phyloP scores from a whole-genome alignment of 2,113 vertebrate species.

The Alethe castanea region DNA sequence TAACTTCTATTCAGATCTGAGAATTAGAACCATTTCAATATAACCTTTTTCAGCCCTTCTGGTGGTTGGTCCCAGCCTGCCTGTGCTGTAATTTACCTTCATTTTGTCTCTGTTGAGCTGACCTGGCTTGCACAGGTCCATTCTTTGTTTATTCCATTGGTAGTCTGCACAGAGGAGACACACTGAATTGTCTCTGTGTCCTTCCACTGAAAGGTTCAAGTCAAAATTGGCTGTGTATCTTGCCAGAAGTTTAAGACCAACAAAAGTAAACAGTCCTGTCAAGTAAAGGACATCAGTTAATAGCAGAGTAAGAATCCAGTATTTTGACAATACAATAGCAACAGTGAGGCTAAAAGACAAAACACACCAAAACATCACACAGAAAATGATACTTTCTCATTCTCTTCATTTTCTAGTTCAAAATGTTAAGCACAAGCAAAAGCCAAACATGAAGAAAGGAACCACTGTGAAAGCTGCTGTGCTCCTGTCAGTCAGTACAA shows the following conservation, averaged over 20 bases:
- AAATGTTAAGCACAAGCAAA: not conserved
- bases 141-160: not conserved
- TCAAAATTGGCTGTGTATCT: not conserved
- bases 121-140: not conserved
- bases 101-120: not conserved
- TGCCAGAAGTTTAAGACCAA: not conserved
- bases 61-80: not conserved
- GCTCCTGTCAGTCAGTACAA: not conserved
- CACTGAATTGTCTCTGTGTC: not conserved
- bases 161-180: not conserved
- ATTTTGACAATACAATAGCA: fast-evolving
- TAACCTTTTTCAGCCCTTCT: not conserved
- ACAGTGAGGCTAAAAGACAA: not conserved
- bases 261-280: not conserved
- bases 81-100: not conserved
- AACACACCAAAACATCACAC: not conserved
- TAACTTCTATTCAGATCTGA: not conserved
- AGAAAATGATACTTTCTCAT: not conserved
- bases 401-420: not conserved
- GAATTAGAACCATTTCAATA: not conserved
- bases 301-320: not conserved
- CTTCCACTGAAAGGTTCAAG: not conserved
- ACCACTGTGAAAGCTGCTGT: not conserved
- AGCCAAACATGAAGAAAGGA: not conserved
- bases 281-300: not conserved